phyloP scores from a whole-genome alignment of 2,888 invertebrate genomes.

The Dynastes hyllus region DNA sequence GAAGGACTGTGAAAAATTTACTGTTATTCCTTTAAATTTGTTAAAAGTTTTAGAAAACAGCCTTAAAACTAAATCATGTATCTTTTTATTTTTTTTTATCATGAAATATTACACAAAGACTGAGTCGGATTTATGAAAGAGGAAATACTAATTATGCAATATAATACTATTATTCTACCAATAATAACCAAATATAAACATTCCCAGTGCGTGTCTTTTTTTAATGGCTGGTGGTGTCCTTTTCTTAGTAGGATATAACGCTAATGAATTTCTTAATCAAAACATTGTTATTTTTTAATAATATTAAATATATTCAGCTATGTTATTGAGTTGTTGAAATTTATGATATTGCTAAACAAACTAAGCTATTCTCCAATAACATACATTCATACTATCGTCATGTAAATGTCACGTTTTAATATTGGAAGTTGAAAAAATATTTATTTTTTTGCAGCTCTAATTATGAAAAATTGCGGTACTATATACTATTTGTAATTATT shows the following conservation, averaged over 20 bases:
- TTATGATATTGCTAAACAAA: slow-evolving; percentile 27
- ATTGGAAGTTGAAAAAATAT: slow-evolving; percentile 41
- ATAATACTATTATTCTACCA: slow-evolving; percentile 48
- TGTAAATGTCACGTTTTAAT: slow-evolving; percentile 40
- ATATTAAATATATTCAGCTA: slow-evolving; percentile 53
- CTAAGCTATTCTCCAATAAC: slow-evolving; percentile 31
- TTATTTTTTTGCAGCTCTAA: slow-evolving; percentile 51
- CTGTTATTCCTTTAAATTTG: background rate
- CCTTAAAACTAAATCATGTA: slow-evolving; percentile 37
- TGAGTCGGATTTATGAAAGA: slow-evolving; percentile 43
- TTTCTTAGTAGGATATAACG: slow-evolving; percentile 34
- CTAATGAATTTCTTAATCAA: slow-evolving; percentile 46
- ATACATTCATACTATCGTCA: slow-evolving; percentile 37
- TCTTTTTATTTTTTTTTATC: slow-evolving; percentile 41
- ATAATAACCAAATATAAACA: slow-evolving; percentile 54
- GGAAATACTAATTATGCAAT: slow-evolving; percentile 40
- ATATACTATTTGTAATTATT: slow-evolving; percentile 52
- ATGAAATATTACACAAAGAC: slow-evolving; percentile 51
- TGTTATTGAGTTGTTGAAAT: slow-evolving; percentile 56
- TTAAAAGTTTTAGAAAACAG: slow-evolving; percentile 6
- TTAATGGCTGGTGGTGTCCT: slow-evolving; percentile 50
- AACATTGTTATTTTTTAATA: slow-evolving; percentile 49
- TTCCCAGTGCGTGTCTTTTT: slow-evolving; percentile 50
- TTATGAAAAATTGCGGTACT: slow-evolving; percentile 49
- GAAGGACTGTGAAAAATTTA: background rate